Evolutionary conservation across 1,140 invertebrate species (phyloP), one percentile per base, ranked within the genome.

Genomic region (Pygmarrhopalites habei): DNA sequence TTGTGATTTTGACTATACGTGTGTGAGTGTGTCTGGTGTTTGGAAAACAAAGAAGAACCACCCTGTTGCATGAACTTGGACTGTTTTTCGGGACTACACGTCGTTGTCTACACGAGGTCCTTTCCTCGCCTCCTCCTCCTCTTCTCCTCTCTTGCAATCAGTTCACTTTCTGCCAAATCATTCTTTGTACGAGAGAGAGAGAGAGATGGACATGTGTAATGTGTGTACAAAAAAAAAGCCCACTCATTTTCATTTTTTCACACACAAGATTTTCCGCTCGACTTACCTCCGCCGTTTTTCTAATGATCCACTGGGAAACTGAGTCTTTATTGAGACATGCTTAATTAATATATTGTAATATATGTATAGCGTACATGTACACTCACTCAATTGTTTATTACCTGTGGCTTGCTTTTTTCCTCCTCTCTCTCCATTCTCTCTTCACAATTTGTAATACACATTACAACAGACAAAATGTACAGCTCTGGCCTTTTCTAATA

Each of bases 31-130:
- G n/a, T n/a, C 44, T 47, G n/a, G 44, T 35, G 32, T 47, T 53
- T 52, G 30, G 52, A 62, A 62, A 56, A 62, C 52, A 62, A 62
- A 62, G 30, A 53, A 62, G 60, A 62, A 39, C 53, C 60, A 62
- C 60, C 60, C 60, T 62, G 52, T 62, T 56, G 60, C 60, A 62
- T 41, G 49, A 26, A 52, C 49, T 4, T 23, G 7, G 46, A 32
- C 25, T 29, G 15, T 55, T 55, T n/a, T 55, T 55, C 52, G 52
- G 52, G 52, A 7, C 23, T 55, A 32, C 52, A 30, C 52, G 46
- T 15, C n/a, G n/a, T n/a, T n/a, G n/a, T n/a, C n/a, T n/a, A n/a
- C n/a, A 35, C 32, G 32, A 35, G 49, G 49, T 29, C 49, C 32
- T 35, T 35, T 26, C 7, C n/a, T 47, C n/a, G 44, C 49, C 14